Evolutionary conservation across 2,888 invertebrate species (phyloP).

Genomic region (Sthenelais limicola): DNA sequence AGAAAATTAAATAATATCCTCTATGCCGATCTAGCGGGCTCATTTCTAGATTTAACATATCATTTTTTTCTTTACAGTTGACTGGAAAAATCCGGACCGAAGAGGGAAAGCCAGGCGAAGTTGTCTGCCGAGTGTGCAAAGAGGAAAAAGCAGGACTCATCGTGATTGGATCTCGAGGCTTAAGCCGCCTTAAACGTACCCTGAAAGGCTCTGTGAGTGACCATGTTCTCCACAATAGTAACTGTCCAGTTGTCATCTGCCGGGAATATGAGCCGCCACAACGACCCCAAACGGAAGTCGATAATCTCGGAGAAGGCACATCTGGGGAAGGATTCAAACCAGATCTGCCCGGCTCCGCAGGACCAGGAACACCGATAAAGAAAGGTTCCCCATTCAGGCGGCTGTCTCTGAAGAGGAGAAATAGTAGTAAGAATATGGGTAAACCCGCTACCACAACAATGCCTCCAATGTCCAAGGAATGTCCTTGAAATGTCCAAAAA

Average conservation of each 20-base stretch:
- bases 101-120: conserved; percentile 65
- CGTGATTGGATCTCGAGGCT: conserved; percentile 65
- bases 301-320: conserved; percentile 12
- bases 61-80: conserved; percentile 54
- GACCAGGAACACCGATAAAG: conserved; percentile 12
- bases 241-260: conserved; percentile 64
- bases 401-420: conserved; percentile 15
- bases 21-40: too few relatives aligned
- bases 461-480: too few relatives aligned
- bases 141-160: conserved; percentile 63
- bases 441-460: conserved; percentile 6
- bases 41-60: too few relatives aligned
- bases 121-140: conserved; percentile 60
- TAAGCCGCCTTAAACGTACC: conserved; percentile 63
- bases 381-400: conserved; percentile 22
- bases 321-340: conserved; percentile 11
- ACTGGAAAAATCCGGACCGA: conserved; percentile 64
- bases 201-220: conserved; percentile 67
- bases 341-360: too few relatives aligned
- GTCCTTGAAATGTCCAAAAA: too few relatives aligned
- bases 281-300: conserved; percentile 8
- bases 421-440: not conserved
- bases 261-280: conserved; percentile 40
- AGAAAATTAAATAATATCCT: too few relatives aligned
- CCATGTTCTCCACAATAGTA: conserved; percentile 65